Percentiles rank a stretch among this genome's conserved stretches.
phyloP scores from a whole-genome alignment of 2,888 invertebrate species.

The Hanleya hanleyi region DNA sequence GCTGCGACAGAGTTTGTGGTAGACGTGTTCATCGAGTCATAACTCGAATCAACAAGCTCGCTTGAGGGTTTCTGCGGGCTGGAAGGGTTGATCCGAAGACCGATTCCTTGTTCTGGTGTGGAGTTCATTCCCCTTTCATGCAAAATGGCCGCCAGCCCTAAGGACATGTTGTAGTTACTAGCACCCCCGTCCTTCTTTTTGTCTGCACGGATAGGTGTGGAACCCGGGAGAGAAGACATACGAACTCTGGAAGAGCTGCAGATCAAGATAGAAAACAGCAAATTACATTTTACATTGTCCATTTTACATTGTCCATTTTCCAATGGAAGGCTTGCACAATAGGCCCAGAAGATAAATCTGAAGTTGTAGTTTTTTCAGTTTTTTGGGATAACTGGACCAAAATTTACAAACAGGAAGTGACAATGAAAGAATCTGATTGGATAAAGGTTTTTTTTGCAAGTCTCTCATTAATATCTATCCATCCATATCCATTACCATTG shows the following conservation, averaged over 20 bases:
- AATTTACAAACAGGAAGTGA: too few species aligned
- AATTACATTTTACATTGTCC: too few species aligned
- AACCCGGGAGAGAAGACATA: slow-evolving; percentile 30
- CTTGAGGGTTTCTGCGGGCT: not conserved
- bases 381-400: too few species aligned
- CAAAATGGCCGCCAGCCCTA: slow-evolving; percentile 84
- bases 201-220: slow-evolving; percentile 14
- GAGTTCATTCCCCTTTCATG: slow-evolving; percentile 82
- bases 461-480: too few species aligned
- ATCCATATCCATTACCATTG: too few species aligned
- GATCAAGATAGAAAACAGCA: slow-evolving; percentile 4
- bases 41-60: not conserved
- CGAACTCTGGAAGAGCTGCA: slow-evolving; percentile 35
- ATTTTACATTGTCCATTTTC: too few species aligned
- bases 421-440: too few species aligned
- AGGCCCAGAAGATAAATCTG: too few species aligned
- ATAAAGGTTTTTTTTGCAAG: too few species aligned
- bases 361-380: too few species aligned
- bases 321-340: too few species aligned
- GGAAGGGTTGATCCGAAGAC: not conserved
- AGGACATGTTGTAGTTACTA: slow-evolving; percentile 84
- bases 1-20: not conserved
- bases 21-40: not conserved
- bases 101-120: not conserved
- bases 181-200: slow-evolving; percentile 14